A percentile compares a stretch with the other conserved stretches of the same genome.
Evolutionary conservation across 2,113 vertebrate genomes (phyloP).

Genomic region (Noturus placidus): DNA sequence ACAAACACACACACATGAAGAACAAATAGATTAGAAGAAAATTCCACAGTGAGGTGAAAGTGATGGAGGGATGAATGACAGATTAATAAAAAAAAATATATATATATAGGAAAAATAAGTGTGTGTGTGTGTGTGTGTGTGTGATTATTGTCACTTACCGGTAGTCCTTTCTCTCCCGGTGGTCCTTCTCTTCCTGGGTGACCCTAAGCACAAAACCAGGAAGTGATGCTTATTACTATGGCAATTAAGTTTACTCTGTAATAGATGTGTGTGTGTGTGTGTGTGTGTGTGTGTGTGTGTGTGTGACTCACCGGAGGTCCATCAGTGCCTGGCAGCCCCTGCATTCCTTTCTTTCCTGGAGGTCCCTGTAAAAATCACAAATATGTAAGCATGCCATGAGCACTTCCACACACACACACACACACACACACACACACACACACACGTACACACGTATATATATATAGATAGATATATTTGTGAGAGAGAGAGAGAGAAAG

Average conservation of each 20-base stretch:
- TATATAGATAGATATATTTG: too few species aligned
- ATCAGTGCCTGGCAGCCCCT: constrained; percentile 80
- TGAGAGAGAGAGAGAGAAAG: background rate
- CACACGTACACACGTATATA: constrained; percentile 2
- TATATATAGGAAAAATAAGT: background rate
- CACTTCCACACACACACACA: background rate
- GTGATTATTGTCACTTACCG: constrained; percentile 65
- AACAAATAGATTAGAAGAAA: background rate
- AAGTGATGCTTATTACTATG: background rate
- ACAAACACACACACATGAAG: background rate
- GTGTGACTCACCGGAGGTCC: constrained; percentile 79
- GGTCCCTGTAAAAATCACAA: constrained; percentile 75
- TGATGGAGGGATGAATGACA: too few species aligned
- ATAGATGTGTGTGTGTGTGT: constrained; percentile 6
- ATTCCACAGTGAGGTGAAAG: background rate
- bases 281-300: constrained; percentile 25
- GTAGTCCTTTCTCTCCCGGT: constrained; percentile 84
- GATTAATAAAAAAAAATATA: too few species aligned
- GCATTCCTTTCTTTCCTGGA: constrained; percentile 81
- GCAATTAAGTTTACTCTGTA: background rate
- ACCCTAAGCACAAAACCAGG: constrained; percentile 69
- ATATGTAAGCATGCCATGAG: background rate
- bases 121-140: background rate
- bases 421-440: constrained; percentile 36
- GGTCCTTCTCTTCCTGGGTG: constrained; percentile 87